Base-by-base conservation (phyloP, 2,797 vertebrate genomes). In the Acanthurus lineatus region DNA sequence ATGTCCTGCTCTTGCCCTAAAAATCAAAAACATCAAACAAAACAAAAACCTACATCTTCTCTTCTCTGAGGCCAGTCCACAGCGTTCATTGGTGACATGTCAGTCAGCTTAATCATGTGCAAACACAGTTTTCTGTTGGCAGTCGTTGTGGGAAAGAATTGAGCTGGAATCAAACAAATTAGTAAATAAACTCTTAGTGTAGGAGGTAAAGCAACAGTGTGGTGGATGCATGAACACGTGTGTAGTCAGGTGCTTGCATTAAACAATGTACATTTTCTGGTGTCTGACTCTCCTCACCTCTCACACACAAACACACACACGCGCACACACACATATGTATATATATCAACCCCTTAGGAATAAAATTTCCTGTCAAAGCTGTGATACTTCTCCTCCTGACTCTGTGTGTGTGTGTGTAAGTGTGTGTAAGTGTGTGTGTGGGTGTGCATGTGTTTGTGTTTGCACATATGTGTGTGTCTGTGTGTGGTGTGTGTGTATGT, bases 401-500 rank as follows among this genome's bases (percentile, higher is more conserved):
- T 61, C n/a, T 25, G 9, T 61, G 44, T 32, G 42, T 57, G 25
- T 57, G 54, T 57, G 9, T 58, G 67, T 45, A 38, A 48, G 44
- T 49, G 28, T 58, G 19, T 60, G 38, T 64, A 49, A 53, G 73
- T 49, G 63, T 42, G 35, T n/a, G n/a, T n/a, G n/a, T n/a, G n/a
- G n/a, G n/a, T n/a, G n/a, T n/a, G n/a, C n/a, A n/a, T n/a, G n/a
- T n/a, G n/a, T n/a, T n/a, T n/a, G n/a, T n/a, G n/a, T n/a, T n/a
- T n/a, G n/a, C n/a, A n/a, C n/a, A n/a, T n/a, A n/a, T n/a, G n/a
- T n/a, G n/a, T n/a, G n/a, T n/a, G n/a, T n/a, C n/a, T n/a, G n/a
- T n/a, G n/a, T n/a, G n/a, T n/a, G n/a, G n/a, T 59, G 45, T n/a
- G 71, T 60, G 61, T 76, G 69, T 74, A 65, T 75, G 58, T 53